These are phyloP conservation scores for Heliconius himera DNA, from an alignment of 1,140 invertebrate genomes.

Conservation along the genomic window DNA sequence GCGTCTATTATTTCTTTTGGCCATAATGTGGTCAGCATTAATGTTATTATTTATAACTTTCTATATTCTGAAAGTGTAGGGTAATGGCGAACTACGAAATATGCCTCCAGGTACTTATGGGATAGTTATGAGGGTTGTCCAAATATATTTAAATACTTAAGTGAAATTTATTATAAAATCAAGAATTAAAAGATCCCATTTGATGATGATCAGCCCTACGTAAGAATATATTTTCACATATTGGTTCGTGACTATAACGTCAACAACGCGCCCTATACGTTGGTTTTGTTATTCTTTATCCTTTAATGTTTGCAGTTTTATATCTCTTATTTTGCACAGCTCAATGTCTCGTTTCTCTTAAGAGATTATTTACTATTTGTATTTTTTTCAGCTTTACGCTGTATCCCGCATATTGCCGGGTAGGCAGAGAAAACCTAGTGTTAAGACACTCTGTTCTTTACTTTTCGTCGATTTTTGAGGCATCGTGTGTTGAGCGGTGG, in stretches of 20 bases:
- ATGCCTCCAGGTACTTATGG: too few relatives aligned
- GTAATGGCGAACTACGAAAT: too few relatives aligned
- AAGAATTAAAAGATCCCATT: not conserved
- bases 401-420: too few relatives aligned
- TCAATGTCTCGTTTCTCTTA: not conserved
- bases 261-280: conserved; percentile 6
- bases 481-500: too few relatives aligned
- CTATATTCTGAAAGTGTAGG: too few relatives aligned
- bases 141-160: not conserved
- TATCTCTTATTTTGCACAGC: not conserved
- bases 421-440: too few relatives aligned
- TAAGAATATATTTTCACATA: conserved; percentile 1
- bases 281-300: not conserved
- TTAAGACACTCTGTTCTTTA: too few relatives aligned
- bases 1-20: too few relatives aligned
- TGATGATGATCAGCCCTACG: not conserved
- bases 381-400: too few relatives aligned
- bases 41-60: too few relatives aligned
- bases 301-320: not conserved
- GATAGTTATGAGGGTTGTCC: not conserved
- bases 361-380: not conserved
- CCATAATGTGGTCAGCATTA: too few relatives aligned
- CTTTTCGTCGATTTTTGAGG: too few relatives aligned
- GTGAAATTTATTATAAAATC: not conserved
- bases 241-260: conserved; percentile 15